Evolutionary conservation across 2,888 invertebrate species (phyloP).

Genomic region (Sinopyrophorus schimmeli): DNA sequence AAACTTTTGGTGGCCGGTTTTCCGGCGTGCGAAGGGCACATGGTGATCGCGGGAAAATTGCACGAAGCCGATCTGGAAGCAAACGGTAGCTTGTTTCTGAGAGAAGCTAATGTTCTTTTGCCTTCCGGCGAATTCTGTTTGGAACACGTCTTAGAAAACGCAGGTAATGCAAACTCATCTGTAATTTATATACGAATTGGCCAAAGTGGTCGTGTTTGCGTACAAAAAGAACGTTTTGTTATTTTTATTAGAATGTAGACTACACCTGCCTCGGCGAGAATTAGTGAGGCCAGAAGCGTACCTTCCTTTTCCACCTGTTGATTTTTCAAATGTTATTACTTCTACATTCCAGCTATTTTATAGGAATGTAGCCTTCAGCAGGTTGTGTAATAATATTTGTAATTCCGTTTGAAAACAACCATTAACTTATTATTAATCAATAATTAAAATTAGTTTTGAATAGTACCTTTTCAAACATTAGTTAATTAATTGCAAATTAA

Average conservation of each 20-base stretch:
- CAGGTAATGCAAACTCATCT: slow-evolving; percentile 41
- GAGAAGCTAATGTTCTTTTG: slow-evolving; percentile 53
- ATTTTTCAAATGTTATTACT: too few species aligned
- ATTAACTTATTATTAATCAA: too few species aligned
- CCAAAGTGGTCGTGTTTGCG: slow-evolving; percentile 1
- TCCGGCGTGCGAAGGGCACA: slow-evolving; percentile 51
- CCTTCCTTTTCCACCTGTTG: slow-evolving; percentile 15
- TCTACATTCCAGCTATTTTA: not conserved
- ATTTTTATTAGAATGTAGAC: slow-evolving; percentile 3
- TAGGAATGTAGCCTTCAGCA: too few species aligned
- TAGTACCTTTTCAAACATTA: too few species aligned
- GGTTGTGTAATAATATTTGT: too few species aligned
- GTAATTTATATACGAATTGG: slow-evolving; percentile 15
- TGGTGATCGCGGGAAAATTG: slow-evolving; percentile 64
- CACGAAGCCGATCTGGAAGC: slow-evolving; percentile 57
- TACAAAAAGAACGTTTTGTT: not conserved
- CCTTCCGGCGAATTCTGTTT: slow-evolving; percentile 55
- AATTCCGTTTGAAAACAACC: too few species aligned
- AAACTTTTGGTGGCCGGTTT: slow-evolving; percentile 46
- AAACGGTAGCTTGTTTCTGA: slow-evolving; percentile 61
- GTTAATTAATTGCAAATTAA: too few species aligned
- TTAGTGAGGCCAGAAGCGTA: not conserved
- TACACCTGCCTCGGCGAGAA: slow-evolving; percentile 6
- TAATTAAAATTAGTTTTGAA: too few species aligned
- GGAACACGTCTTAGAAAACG: slow-evolving; percentile 56